Evolutionary conservation across 2,113 vertebrate genomes (phyloP).

Genomic region (Saccopteryx bilineata): DNA sequence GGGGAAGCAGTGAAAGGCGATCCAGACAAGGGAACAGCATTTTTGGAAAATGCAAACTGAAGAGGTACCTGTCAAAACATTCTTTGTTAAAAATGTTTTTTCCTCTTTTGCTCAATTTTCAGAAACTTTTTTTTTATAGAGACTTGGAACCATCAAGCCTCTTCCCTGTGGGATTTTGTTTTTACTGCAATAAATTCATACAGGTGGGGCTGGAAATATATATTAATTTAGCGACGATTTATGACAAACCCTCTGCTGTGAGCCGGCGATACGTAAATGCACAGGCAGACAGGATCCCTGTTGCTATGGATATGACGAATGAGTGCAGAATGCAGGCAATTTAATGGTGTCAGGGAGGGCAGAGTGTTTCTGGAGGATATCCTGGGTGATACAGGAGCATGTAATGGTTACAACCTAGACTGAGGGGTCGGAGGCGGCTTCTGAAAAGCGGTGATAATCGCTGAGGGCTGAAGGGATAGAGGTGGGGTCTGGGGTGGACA

Average conservation of each 20-base stretch:
- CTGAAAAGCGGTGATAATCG: not conserved
- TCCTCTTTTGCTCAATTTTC: conserved; percentile 41
- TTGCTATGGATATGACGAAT: fast-evolving
- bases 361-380: not conserved
- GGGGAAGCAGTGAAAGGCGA: conserved; percentile 60
- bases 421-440: not conserved
- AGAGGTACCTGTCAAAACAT: conserved; percentile 72
- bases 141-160: not conserved
- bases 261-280: not conserved
- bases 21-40: conserved; percentile 32
- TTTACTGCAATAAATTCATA: not conserved
- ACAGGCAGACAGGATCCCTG: not conserved
- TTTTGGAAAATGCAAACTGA: conserved; percentile 73
- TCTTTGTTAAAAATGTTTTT: conserved; percentile 56
- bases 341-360: not conserved
- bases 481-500: not conserved
- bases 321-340: not conserved
- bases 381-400: fast-evolving
- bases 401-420: not conserved
- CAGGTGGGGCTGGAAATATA: not conserved
- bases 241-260: not conserved
- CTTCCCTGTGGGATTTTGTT: not conserved
- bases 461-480: not conserved
- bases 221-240: not conserved
- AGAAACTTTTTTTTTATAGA: conserved; percentile 11